Conservation (phyloP, 2,888 invertebrate genomes). For the Acleris cristana region DNA sequence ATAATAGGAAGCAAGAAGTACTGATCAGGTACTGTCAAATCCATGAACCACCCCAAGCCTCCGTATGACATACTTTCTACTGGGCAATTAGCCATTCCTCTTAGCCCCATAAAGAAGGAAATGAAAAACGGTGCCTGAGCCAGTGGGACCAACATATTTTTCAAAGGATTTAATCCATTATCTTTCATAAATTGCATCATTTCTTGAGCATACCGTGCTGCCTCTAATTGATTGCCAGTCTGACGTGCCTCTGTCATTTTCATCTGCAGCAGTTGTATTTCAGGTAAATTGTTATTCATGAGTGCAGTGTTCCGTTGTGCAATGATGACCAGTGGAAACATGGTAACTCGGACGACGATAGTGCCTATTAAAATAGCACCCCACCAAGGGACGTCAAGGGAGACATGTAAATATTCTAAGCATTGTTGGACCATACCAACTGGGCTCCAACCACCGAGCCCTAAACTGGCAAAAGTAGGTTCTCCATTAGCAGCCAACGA, state of each 20-base stretch:
- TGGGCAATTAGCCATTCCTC: conserved; percentile 94
- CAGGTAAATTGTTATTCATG: conserved; percentile 94
- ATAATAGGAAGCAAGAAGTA: conserved; percentile 93
- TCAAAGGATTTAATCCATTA: conserved; percentile 91
- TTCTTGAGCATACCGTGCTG: conserved; percentile 90
- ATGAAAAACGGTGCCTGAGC: conserved; percentile 95
- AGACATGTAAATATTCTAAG: conserved; percentile 93
- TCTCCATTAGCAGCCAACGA: conserved; percentile 86
- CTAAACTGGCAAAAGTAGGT: conserved; percentile 90
- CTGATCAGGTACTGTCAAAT: conserved; percentile 96
- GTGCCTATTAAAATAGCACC: conserved; percentile 93
- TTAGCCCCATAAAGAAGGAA: conserved; percentile 94
- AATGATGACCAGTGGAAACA: conserved; percentile 94
- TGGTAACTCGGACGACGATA: conserved; percentile 86
- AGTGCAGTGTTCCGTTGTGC: conserved; percentile 91
- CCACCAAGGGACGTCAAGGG: conserved; percentile 96
- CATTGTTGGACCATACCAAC: conserved; percentile 91
- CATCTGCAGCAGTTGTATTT: conserved; percentile 90
- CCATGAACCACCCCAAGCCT: conserved; percentile 96
- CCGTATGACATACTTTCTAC: conserved; percentile 95
- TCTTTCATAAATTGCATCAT: conserved; percentile 92
- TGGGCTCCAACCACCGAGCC: conserved; percentile 93
- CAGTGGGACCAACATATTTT: conserved; percentile 89
- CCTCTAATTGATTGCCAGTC: conserved; percentile 91
- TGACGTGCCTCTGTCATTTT: conserved; percentile 94